Conservation (phyloP, 2,888 invertebrate genomes). For the Carterocephalus palaemon region DNA sequence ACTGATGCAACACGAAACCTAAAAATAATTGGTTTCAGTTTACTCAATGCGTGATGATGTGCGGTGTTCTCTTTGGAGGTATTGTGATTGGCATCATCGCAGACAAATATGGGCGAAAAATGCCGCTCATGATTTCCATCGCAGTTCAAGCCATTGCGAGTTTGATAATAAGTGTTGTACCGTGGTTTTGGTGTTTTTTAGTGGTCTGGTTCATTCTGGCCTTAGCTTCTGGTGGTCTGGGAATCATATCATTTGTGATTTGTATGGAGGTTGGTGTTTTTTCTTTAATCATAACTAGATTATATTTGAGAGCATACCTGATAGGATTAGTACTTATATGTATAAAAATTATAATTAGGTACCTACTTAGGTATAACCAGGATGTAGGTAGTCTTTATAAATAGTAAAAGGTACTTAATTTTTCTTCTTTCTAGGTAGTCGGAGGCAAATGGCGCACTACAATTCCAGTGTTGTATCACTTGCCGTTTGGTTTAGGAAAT, state of each 20-base stretch:
- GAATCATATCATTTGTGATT: conserved; percentile 82
- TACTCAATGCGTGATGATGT: conserved; percentile 81
- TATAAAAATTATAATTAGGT: too few species aligned
- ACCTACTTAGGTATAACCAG: background rate
- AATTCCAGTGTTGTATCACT: conserved; percentile 80
- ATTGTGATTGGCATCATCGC: conserved; percentile 79
- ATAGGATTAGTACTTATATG: too few species aligned
- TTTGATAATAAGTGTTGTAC: conserved; percentile 71
- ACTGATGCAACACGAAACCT: too few species aligned
- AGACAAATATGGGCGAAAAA: conserved; percentile 81
- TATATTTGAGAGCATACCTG: too few species aligned
- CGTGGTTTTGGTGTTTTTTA: conserved; percentile 76
- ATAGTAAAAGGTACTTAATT: too few species aligned
- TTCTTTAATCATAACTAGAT: too few species aligned
- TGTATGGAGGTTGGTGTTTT: conserved; percentile 76
- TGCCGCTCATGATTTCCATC: conserved; percentile 76
- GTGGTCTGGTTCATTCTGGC: conserved; percentile 77
- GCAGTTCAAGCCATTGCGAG: conserved; percentile 75
- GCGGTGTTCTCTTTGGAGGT: conserved; percentile 81
- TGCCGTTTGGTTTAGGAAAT: conserved; percentile 81
- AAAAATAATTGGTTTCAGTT: conserved; percentile 49
- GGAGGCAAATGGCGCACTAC: conserved; percentile 80
- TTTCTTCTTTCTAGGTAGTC: conserved; percentile 67
- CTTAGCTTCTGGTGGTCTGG: conserved; percentile 80
- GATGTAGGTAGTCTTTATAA: too few species aligned